phyloP scores from a whole-genome alignment of 1,140 invertebrate species.

The Nephila pilipes region DNA sequence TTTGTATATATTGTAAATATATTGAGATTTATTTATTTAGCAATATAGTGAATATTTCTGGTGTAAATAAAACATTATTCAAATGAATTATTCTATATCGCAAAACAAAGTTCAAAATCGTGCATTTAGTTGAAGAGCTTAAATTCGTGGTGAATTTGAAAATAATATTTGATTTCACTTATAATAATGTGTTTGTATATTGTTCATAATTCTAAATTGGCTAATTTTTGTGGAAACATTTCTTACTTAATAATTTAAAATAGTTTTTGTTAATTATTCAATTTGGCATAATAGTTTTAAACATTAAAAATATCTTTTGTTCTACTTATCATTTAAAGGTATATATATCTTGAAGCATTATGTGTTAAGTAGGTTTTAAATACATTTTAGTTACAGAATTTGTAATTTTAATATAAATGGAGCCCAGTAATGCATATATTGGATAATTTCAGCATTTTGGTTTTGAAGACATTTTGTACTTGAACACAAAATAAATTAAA shows the following conservation, averaged over 20 bases:
- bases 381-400: no score
- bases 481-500: no score
- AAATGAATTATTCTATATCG: slow-evolving; percentile 21
- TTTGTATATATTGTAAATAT: slow-evolving; percentile 71
- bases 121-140: slow-evolving; percentile 72
- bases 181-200: not conserved
- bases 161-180: not conserved
- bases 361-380: not conserved
- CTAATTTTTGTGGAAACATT: not conserved
- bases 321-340: not conserved
- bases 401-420: no score
- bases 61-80: slow-evolving; percentile 61
- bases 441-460: no score
- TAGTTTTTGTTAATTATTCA: no score
- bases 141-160: slow-evolving; percentile 15
- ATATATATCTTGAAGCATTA: not conserved
- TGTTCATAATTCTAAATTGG: not conserved
- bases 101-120: slow-evolving; percentile 42
- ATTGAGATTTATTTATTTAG: slow-evolving; percentile 73
- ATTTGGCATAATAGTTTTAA: no score
- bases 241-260: not conserved
- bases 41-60: slow-evolving; percentile 54
- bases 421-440: no score
- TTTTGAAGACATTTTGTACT: no score
- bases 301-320: no score